Evolutionary conservation across 1,140 invertebrate genomes (phyloP).

Genomic region (Psix sp.): DNA sequence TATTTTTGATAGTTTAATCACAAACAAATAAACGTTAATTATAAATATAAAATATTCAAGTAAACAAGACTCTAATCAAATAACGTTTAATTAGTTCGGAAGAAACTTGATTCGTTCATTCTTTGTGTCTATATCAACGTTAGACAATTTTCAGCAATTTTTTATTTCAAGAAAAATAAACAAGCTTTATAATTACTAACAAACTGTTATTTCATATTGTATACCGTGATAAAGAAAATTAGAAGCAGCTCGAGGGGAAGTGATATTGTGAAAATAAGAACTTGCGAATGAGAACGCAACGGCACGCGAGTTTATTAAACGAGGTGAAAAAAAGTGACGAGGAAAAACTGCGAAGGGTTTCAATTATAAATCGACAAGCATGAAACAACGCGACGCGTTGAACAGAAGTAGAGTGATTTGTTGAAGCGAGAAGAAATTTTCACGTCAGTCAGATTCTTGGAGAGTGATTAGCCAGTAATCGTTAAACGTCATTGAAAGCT

Average conservation of each 20-base stretch:
- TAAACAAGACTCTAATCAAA: no score
- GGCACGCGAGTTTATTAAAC: constrained; percentile 60
- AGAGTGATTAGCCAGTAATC: constrained; percentile 7
- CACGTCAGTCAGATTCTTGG: not conserved
- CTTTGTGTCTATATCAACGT: no score
- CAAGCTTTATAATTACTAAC: no score
- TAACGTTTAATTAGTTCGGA: no score
- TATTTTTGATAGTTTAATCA: no score
- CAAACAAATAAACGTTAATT: no score
- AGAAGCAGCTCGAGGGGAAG: no score
- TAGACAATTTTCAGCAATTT: no score
- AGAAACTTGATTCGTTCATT: no score
- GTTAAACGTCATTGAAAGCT: constrained; percentile 35
- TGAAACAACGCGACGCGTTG: constrained; percentile 45
- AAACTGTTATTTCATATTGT: not conserved
- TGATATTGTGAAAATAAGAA: constrained; percentile 53
- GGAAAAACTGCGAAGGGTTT: constrained; percentile 49
- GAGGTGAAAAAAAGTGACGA: constrained; percentile 57
- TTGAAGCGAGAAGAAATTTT: constrained; percentile 31
- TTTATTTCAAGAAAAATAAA: no score
- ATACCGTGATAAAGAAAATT: no score
- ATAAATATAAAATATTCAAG: no score
- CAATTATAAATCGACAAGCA: constrained; percentile 58
- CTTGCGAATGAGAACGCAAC: constrained; percentile 65
- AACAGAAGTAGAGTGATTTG: constrained; percentile 51